These are phyloP conservation scores for Xestobium rufovillosum DNA, from an alignment of 2,888 invertebrate species.

Conservation along the genomic window DNA sequence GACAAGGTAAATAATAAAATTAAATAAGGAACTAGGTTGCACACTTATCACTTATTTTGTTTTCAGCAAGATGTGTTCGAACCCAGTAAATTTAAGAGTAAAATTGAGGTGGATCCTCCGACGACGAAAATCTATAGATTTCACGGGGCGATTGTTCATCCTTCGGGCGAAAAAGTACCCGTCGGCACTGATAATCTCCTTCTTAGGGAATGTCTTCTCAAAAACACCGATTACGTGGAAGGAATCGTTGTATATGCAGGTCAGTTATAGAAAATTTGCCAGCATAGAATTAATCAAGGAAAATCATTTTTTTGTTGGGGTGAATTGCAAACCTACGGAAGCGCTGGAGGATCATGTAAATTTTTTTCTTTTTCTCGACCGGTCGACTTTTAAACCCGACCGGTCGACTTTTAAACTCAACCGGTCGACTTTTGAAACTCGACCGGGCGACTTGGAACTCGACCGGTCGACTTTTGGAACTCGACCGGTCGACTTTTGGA, in stretches of 20 bases:
- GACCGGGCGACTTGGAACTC: too few species aligned
- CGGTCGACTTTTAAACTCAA: too few species aligned
- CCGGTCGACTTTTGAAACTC: too few species aligned
- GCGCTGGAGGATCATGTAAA: too few species aligned
- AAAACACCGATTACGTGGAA: conserved; percentile 94
- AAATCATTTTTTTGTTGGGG: too few species aligned
- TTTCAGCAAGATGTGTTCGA: conserved; percentile 64
- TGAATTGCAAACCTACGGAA: too few species aligned
- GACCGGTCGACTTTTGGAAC: too few species aligned
- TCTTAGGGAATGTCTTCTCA: conserved; percentile 86
- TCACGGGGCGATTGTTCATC: conserved; percentile 80
- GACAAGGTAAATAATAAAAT: conserved; percentile 52
- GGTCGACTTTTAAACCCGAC: too few species aligned
- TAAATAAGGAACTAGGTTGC: not conserved
- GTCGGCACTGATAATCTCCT: conserved; percentile 85
- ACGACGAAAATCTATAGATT: conserved; percentile 95
- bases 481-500: too few species aligned
- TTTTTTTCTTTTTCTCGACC: too few species aligned
- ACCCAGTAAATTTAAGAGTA: conserved; percentile 72
- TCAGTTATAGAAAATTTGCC: too few species aligned
- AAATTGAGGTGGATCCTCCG: conserved; percentile 88
- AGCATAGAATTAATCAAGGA: too few species aligned
- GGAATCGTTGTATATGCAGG: conserved; percentile 95
- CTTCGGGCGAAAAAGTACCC: conserved; percentile 69
- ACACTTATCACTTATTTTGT: conserved; percentile 13